Base-by-base conservation (phyloP, 2,888 invertebrate genomes). In the Drosophila bunnanda region DNA sequence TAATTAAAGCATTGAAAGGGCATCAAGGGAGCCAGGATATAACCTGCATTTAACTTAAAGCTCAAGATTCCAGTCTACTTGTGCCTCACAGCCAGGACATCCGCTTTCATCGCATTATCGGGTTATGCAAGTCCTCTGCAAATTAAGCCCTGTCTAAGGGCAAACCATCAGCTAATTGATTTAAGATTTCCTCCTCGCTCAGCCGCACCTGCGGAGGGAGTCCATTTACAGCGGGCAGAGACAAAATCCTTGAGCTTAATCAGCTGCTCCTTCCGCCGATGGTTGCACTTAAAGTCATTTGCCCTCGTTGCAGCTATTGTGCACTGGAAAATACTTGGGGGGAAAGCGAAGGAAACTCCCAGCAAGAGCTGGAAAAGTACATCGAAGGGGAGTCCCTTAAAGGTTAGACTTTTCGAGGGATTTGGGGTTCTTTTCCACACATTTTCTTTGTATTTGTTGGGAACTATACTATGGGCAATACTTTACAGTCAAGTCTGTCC, bases 231-330 rank as follows among this genome's bases (percentile, higher is more conserved):
- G 62, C 69, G 39, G 15, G 36, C 15, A 22, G 41, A 39, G 59
- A 66, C 67, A 72, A 76, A 82, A 72, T 82, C 80, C 85, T 82
- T 80, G 72, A 73, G 69, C 83, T 75, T 82, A 82, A 82, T 82
- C 80, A 85, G 81, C 78, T 38, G 56, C 61, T 70, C 56, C 72
- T 71, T 54, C 30, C 65, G 65, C 48, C 20, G 20, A 22, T 61
- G 83, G 44, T 52, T 80, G 80, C 82, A 85, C 86, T 82, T 69
- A 80, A 85, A 82, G 82, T 79, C 80, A 80, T 82, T 80, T 80
- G 71, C 68, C 64, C 68, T 55, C 73, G 61, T 56, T 60, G 70
- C 69, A 70, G 22, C 15, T 44, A 0, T 44, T 15, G 9, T 38
- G 38, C 39, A 64, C 59, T 41, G 55, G 12, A 6, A 17, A 46